These are phyloP conservation scores for Luffia ferchaultella DNA, from an alignment of 2,888 invertebrate genomes.

Conservation along the genomic window DNA sequence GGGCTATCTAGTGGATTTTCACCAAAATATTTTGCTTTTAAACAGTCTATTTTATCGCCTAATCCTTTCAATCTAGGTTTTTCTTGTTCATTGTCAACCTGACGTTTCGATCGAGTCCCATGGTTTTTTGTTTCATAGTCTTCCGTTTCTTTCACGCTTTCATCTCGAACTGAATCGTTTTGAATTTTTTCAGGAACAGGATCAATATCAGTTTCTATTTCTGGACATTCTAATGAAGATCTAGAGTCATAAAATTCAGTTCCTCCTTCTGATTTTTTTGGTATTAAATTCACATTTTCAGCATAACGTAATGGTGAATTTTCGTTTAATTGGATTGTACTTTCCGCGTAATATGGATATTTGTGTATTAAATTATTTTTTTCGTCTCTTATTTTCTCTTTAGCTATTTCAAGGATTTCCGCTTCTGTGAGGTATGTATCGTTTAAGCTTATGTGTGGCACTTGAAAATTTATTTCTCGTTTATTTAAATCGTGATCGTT, in stretches of 20 bases:
- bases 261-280: conserved; percentile 69
- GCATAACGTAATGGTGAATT: conserved; percentile 74
- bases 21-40: conserved; percentile 78
- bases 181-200: conserved; percentile 61
- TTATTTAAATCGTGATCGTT: conserved; percentile 30
- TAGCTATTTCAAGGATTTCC: conserved; percentile 26
- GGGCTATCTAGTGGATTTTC: conserved; percentile 79
- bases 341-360: conserved; percentile 72
- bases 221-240: conserved; percentile 53
- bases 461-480: conserved; percentile 30
- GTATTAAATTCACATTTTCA: conserved; percentile 69
- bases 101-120: conserved; percentile 24
- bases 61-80: conserved; percentile 67
- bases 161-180: conserved; percentile 31
- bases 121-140: conserved; percentile 24
- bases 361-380: conserved; percentile 35
- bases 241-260: conserved; percentile 77
- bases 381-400: conserved; percentile 20
- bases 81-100: conserved; percentile 29
- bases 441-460: conserved; percentile 37
- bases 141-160: conserved; percentile 28
- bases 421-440: conserved; percentile 31
- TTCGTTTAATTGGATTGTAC: conserved; percentile 37
- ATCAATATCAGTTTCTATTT: conserved; percentile 60
- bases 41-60: conserved; percentile 78